phyloP scores from a whole-genome alignment of 2,888 invertebrate genomes.

The Cylindroiulus punctatus region DNA sequence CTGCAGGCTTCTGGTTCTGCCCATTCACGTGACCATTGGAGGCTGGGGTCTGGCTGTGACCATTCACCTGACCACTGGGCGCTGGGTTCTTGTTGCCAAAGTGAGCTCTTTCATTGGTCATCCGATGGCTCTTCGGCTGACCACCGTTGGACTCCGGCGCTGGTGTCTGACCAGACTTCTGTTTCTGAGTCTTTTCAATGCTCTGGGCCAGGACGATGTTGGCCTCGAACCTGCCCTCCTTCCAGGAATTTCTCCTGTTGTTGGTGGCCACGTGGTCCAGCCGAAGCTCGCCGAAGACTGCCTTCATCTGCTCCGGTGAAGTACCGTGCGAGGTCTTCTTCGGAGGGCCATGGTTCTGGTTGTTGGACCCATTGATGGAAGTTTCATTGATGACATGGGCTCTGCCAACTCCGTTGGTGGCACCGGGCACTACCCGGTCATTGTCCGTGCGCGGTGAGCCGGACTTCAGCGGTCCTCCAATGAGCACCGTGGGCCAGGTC shows the following conservation, averaged over 20 bases:
- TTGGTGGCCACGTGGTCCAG: conserved; percentile 26
- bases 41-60: too few species aligned
- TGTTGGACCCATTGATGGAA: too few species aligned
- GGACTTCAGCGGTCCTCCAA: too few species aligned
- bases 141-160: background rate
- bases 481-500: too few species aligned
- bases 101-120: background rate
- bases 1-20: conserved; percentile 13
- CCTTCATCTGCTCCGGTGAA: background rate
- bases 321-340: background rate
- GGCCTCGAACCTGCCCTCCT: conserved; percentile 35
- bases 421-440: background rate
- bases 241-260: conserved; percentile 31
- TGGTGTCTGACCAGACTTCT: background rate
- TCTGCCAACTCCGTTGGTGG: background rate
- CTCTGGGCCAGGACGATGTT: background rate
- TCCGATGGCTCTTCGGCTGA: background rate
- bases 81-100: background rate
- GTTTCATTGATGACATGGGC: too few species aligned
- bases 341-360: too few species aligned
- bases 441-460: too few species aligned
- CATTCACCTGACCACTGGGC: background rate
- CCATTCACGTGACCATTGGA: too few species aligned
- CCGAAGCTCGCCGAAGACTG: background rate
- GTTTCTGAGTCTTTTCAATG: background rate